These are phyloP conservation scores for Odontomyia ornata DNA, from an alignment of 2,888 invertebrate genomes.

Conservation along the genomic window DNA sequence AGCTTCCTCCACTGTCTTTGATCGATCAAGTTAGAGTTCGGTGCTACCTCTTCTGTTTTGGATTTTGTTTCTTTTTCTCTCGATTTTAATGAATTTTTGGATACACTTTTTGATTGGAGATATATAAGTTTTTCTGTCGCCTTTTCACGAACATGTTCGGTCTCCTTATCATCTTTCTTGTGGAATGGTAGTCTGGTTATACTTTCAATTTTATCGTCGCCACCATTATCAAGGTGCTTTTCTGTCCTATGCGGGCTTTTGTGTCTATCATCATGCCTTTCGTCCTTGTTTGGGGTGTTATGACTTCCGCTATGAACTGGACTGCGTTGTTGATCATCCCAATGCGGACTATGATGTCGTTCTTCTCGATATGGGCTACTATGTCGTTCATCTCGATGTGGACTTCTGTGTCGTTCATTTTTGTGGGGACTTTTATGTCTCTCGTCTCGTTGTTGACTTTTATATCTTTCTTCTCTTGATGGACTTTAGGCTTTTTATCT, in stretches of 20 bases:
- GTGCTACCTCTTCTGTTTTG: conserved; percentile 43
- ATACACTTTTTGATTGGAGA: conserved; percentile 37
- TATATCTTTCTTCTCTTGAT: conserved; percentile 58
- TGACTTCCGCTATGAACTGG: no score
- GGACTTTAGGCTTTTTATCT: conserved; percentile 41
- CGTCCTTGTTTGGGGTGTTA: not conserved
- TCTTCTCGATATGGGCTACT: conserved; percentile 57
- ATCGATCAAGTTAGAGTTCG: conserved; percentile 60
- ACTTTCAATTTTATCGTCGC: conserved; percentile 52
- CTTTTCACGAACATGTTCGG: conserved; percentile 52
- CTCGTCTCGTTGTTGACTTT: conserved; percentile 56
- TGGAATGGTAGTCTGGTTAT: conserved; percentile 43
- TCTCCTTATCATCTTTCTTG: conserved; percentile 51
- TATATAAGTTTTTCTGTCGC: conserved; percentile 49
- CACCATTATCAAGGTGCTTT: not conserved
- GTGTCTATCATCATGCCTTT: conserved; percentile 54
- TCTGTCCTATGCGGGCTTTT: conserved; percentile 57
- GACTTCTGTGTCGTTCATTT: no score
- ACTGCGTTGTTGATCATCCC: no score
- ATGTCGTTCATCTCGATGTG: no score
- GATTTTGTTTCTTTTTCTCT: conserved; percentile 53
- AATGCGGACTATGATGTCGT: not conserved
- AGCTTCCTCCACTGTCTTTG: conserved; percentile 62
- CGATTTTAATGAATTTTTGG: conserved; percentile 48
- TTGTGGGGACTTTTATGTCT: conserved; percentile 6